Evolutionary conservation across 2,113 vertebrate species (phyloP).

Genomic region (Coracopsis vasa): DNA sequence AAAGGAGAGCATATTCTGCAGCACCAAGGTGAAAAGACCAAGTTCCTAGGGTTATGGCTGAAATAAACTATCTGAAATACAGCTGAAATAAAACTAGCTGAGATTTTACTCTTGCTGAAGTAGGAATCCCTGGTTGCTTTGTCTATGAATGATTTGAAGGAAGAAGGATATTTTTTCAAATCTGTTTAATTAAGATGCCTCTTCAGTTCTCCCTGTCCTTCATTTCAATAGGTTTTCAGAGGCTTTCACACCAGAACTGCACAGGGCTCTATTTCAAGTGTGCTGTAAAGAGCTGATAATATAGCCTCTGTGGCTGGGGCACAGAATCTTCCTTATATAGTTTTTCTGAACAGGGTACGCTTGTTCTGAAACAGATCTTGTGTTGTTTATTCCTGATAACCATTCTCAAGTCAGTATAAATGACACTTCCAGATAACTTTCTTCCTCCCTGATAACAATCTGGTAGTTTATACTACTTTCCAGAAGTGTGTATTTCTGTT

Average conservation of each 20-base stretch:
- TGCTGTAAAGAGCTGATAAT: conserved; percentile 47
- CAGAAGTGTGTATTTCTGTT: conserved; percentile 54
- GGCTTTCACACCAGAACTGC: conserved; percentile 34
- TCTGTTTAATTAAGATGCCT: conserved; percentile 65
- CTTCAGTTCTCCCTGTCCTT: conserved; percentile 39
- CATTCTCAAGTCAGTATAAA: conserved; percentile 46
- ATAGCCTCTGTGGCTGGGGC: conserved; percentile 39
- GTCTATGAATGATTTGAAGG: not conserved
- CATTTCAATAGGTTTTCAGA: conserved; percentile 48
- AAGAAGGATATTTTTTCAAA: conserved; percentile 41
- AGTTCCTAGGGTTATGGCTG: not conserved
- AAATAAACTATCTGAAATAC: not conserved
- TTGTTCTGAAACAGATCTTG: conserved; percentile 63
- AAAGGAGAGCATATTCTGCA: not conserved
- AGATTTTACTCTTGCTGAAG: not conserved
- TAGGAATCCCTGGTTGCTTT: not conserved
- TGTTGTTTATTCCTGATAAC: conserved; percentile 48
- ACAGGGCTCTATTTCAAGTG: conserved; percentile 59
- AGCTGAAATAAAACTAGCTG: not conserved
- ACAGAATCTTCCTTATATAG: conserved; percentile 64
- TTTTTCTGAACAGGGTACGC: conserved; percentile 33
- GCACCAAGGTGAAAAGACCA: not conserved
- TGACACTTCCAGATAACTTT: conserved; percentile 65
- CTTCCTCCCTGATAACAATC: conserved; percentile 64
- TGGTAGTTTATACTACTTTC: conserved; percentile 56